Evolutionary conservation across 2,888 invertebrate genomes (phyloP).

Genomic region (Sesia bembeciformis): DNA sequence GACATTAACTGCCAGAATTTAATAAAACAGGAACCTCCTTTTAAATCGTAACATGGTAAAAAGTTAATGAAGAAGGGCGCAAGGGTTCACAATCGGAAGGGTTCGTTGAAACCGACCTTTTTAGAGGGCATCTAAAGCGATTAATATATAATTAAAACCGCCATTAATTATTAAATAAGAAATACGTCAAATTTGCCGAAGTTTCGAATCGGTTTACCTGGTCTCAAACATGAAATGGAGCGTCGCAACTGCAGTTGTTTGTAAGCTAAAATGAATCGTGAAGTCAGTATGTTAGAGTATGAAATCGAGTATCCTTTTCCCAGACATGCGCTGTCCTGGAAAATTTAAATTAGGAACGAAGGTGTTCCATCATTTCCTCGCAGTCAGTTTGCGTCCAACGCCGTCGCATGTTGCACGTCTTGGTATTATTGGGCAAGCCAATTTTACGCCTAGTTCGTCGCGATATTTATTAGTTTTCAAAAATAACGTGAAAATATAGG

Average conservation of each 20-base stretch:
- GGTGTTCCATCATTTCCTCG: conserved; percentile 48
- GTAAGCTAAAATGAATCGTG: conserved; percentile 4
- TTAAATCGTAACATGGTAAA: too few species aligned
- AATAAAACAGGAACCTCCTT: too few species aligned
- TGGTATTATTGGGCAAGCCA: too few species aligned
- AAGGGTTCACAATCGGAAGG: neutral
- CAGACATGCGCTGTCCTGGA: conserved; percentile 27
- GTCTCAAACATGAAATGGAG: conserved; percentile 10
- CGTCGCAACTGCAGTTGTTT: neutral
- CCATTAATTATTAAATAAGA: conserved; percentile 7
- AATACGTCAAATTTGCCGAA: conserved; percentile 17
- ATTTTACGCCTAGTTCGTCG: too few species aligned
- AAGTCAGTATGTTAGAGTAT: fast-evolving
- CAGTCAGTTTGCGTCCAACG: neutral
- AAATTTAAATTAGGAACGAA: conserved; percentile 21
- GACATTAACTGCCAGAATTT: too few species aligned
- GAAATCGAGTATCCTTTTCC: conserved; percentile 2
- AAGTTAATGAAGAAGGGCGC: neutral
- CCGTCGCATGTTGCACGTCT: too few species aligned
- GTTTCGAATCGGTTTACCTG: conserved; percentile 22
- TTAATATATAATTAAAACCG: conserved; percentile 19
- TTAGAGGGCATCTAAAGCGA: conserved; percentile 10
- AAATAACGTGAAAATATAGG: too few species aligned
- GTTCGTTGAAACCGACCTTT: neutral
- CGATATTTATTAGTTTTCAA: too few species aligned